Conservation (phyloP, 2,888 invertebrate species). For the Drosophila pseudotalamancana region DNA sequence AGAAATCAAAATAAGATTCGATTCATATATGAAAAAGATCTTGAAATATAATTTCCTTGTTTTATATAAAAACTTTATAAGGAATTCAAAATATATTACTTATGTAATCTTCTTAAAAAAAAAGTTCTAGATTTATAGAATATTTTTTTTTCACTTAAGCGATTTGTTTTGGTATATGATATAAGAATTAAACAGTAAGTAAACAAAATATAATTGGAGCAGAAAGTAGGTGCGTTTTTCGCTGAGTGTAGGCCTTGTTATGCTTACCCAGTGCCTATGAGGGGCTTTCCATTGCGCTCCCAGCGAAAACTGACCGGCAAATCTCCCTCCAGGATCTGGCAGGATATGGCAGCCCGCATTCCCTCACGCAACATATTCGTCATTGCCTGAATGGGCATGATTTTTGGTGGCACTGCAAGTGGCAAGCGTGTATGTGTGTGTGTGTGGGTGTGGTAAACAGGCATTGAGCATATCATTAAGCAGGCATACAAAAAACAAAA, state of each 20-base stretch:
- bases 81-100: too few relatives aligned
- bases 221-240: neutral
- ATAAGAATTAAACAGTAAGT: too few relatives aligned
- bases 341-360: conserved; percentile 94
- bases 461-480: conserved; percentile 12
- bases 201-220: too few relatives aligned
- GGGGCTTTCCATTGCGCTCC: conserved; percentile 93
- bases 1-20: too few relatives aligned
- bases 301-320: conserved; percentile 95
- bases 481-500: conserved; percentile 18
- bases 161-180: too few relatives aligned
- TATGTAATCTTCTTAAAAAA: too few relatives aligned
- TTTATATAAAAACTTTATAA: too few relatives aligned
- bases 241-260: neutral
- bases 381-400: conserved; percentile 92
- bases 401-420: conserved; percentile 91
- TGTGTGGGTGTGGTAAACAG: conserved; percentile 15
- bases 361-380: conserved; percentile 92
- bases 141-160: too few relatives aligned
- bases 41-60: too few relatives aligned
- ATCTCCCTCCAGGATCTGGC: conserved; percentile 96
- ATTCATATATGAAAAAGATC: too few relatives aligned
- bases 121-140: too few relatives aligned
- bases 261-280: conserved; percentile 87
- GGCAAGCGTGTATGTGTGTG: conserved; percentile 1